These are phyloP conservation scores for Drosophila sordidula DNA, from an alignment of 2,888 invertebrate species.

Conservation along the genomic window DNA sequence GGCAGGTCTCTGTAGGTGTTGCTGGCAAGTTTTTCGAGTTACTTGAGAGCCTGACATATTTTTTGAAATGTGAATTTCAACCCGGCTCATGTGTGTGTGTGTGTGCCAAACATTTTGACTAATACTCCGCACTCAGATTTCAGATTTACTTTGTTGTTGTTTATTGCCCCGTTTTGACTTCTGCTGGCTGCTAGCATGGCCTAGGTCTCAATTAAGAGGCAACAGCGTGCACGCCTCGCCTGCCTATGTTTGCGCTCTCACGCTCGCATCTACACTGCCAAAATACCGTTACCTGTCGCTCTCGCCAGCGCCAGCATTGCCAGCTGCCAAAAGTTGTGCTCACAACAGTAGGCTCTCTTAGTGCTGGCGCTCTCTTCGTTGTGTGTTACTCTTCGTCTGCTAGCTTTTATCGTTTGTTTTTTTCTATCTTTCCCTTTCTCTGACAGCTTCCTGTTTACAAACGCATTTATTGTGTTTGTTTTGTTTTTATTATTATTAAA, in stretches of 20 bases:
- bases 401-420: slow-evolving; percentile 28
- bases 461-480: slow-evolving; percentile 45
- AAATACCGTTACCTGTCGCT: slow-evolving; percentile 10
- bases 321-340: slow-evolving; percentile 17
- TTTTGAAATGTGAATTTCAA: slow-evolving; percentile 48
- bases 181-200: slow-evolving; percentile 23
- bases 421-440: slow-evolving; percentile 6
- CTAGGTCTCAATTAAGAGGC: slow-evolving; percentile 55
- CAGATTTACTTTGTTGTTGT: slow-evolving; percentile 34
- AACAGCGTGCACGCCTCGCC: slow-evolving; percentile 7
- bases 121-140: slow-evolving; percentile 54
- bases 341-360: slow-evolving; percentile 32
- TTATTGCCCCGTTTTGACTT: slow-evolving; percentile 35
- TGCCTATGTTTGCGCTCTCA: slow-evolving; percentile 51
- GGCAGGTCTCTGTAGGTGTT: slow-evolving; percentile 70
- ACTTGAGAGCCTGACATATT: slow-evolving; percentile 67
- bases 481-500: slow-evolving; percentile 75
- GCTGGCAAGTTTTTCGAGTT: slow-evolving; percentile 52
- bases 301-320: slow-evolving; percentile 41
- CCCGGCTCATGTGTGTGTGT: slow-evolving; percentile 10
- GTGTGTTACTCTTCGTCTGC: slow-evolving; percentile 45
- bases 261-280: slow-evolving; percentile 50
- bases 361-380: slow-evolving; percentile 1
- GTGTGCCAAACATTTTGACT: slow-evolving; percentile 50
- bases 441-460: slow-evolving; percentile 45